Evolutionary conservation across 2,888 invertebrate species (phyloP).

Genomic region (Chalcis sispes): DNA sequence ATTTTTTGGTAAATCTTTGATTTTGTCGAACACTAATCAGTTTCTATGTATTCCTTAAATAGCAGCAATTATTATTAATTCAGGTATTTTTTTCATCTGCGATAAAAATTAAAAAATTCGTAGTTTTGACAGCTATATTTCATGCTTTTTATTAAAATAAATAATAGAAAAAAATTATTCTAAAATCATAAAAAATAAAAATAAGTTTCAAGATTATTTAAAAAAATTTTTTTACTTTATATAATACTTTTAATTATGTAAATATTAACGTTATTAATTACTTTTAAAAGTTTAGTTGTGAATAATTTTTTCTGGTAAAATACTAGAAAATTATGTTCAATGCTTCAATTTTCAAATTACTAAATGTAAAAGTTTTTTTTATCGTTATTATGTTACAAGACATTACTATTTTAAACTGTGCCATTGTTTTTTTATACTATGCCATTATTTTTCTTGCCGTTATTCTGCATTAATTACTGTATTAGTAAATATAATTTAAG

Average conservation of each 20-base stretch:
- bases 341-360: no score
- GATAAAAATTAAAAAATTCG: no score
- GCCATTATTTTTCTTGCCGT: conserved; percentile 53
- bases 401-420: conserved; percentile 37
- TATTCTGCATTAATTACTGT: conserved; percentile 14
- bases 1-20: conserved; percentile 68
- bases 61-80: conserved; percentile 58
- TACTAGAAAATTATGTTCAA: background rate
- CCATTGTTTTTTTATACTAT: conserved; percentile 44
- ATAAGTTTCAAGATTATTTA: background rate
- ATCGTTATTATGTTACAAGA: conserved; percentile 1
- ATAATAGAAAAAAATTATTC: conserved; percentile 5
- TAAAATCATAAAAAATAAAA: background rate
- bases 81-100: no score
- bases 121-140: no score
- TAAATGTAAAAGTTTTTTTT: conserved; percentile 5
- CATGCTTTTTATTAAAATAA: no score
- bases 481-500: conserved; percentile 26
- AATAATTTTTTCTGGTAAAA: background rate
- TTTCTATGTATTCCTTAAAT: conserved; percentile 64
- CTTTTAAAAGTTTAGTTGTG: background rate
- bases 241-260: no score
- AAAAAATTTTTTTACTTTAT: no score
- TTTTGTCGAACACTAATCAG: conserved; percentile 67
- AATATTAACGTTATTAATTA: background rate